Percentiles rank a stretch among this genome's conserved stretches.
phyloP scores from a whole-genome alignment of 2,113 vertebrate genomes.

The Pogonocichla stellata region DNA sequence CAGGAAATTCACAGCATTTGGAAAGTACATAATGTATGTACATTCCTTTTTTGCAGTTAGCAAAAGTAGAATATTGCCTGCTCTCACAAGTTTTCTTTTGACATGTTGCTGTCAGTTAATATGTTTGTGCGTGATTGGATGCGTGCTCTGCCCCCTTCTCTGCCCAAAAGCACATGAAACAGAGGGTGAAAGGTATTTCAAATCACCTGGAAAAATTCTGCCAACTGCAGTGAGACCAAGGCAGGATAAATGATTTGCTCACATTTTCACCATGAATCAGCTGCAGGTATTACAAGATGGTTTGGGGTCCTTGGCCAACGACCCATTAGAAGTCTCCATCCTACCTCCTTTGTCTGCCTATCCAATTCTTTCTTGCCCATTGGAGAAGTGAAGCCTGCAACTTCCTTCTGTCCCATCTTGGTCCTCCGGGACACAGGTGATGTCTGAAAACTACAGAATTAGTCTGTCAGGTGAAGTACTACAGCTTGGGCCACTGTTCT shows the following conservation, averaged over 20 bases:
- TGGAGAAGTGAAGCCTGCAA: neutral
- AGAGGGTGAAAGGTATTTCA: neutral
- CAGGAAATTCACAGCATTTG: neutral
- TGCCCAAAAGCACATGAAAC: neutral
- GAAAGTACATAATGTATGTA: neutral
- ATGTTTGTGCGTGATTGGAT: neutral
- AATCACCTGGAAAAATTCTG: neutral
- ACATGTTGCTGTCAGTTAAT: rapidly evolving
- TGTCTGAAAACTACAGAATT: neutral
- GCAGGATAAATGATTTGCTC: neutral
- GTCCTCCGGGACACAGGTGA: neutral
- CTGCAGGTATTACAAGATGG: neutral
- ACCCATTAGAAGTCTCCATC: neutral
- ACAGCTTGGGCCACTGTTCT: neutral
- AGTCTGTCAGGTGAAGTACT: neutral
- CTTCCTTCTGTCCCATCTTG: neutral
- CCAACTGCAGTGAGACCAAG: neutral
- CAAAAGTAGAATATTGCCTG: neutral
- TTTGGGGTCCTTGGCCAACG: rapidly evolving
- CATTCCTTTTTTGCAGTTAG: neutral
- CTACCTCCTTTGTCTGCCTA: neutral
- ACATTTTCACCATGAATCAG: neutral
- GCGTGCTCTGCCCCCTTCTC: neutral
- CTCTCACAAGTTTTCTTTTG: neutral
- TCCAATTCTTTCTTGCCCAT: neutral